Conservation (phyloP, 2,888 invertebrate species). For the Podotricha telesiphe region DNA sequence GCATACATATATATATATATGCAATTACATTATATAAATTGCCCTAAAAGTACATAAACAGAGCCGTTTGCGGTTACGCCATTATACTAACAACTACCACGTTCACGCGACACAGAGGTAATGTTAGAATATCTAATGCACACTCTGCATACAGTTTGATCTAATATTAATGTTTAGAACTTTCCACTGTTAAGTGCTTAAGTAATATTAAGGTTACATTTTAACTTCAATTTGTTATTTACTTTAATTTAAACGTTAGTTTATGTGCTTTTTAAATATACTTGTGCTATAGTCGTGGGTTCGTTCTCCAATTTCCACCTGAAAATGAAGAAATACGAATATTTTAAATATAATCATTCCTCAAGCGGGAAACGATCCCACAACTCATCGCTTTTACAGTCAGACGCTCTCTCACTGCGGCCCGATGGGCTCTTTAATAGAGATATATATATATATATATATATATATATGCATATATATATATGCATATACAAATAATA, state of each 20-base stretch:
- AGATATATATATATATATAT: too few relatives aligned
- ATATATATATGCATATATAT: too few relatives aligned
- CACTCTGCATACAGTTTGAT: conserved; percentile 18
- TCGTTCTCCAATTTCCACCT: too few relatives aligned
- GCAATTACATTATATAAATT: conserved; percentile 6
- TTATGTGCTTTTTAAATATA: too few relatives aligned
- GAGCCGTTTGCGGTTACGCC: conserved; percentile 10
- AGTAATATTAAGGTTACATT: conserved; percentile 8
- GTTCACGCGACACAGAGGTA: conserved; percentile 50
- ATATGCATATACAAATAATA: background rate
- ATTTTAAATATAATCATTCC: too few relatives aligned
- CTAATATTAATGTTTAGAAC: conserved; percentile 26
- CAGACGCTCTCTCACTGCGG: too few relatives aligned
- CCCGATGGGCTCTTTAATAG: too few relatives aligned
- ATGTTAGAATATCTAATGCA: conserved; percentile 49
- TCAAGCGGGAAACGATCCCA: too few relatives aligned
- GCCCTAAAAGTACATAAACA: conserved; percentile 21
- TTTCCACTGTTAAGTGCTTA: conserved; percentile 18
- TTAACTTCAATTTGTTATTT: background rate
- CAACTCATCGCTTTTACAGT: too few relatives aligned
- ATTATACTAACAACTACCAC: conserved; percentile 16
- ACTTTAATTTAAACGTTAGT: too few relatives aligned
- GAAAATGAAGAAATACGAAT: too few relatives aligned
- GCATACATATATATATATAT: background rate
- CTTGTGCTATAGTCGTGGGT: too few relatives aligned